Base-by-base conservation (phyloP, 2,888 invertebrate species). In the Norana najaformis region DNA sequence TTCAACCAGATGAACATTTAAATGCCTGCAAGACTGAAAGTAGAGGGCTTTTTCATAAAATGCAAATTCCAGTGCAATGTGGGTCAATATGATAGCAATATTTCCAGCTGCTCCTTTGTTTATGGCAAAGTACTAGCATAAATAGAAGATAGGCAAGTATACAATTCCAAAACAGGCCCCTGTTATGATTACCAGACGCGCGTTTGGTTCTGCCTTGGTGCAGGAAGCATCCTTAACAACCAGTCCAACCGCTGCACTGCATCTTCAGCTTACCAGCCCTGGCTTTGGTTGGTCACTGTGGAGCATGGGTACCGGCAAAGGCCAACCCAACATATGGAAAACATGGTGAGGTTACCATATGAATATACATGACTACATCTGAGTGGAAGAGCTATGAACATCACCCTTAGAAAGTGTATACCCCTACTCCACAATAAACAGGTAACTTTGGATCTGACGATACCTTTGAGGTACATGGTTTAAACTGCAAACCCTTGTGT, bases 61-160 rank as follows among this genome's bases (percentile, higher is more conserved):
- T 69, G 69, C 69, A 69, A 69, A 69, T 69, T 69, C 69, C n/a
- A n/a, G 30, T n/a, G n/a, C 69, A 69, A 69, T 69, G 69, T 69
- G 69, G 69, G 69, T 69, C 69, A 69, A 69, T 69, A 69, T 69
- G 69, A 69, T 69, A 69, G 69, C 30, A 8, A 69, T 69, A 69
- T 69, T 69, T 69, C 69, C 69, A 69, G 69, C 69, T 69, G 69
- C 69, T n/a, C 13, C 69, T 30, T 69, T 69, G 69, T 69, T 69
- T 69, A 69, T 69, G 69, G 69, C n/a, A n/a, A n/a, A n/a, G 69
- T 69, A 69, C 69, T 69, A n/a, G 69, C 69, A 69, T 69, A 69
- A 69, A 69, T 69, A 69, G 69, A 69, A 69, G 69, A 69, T n/a
- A 69, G 69, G 1, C 69, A 69, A n/a, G 69, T 69, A 69, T 69